phyloP scores from a whole-genome alignment of 1,140 invertebrate species.

The Whitmania pigra region DNA sequence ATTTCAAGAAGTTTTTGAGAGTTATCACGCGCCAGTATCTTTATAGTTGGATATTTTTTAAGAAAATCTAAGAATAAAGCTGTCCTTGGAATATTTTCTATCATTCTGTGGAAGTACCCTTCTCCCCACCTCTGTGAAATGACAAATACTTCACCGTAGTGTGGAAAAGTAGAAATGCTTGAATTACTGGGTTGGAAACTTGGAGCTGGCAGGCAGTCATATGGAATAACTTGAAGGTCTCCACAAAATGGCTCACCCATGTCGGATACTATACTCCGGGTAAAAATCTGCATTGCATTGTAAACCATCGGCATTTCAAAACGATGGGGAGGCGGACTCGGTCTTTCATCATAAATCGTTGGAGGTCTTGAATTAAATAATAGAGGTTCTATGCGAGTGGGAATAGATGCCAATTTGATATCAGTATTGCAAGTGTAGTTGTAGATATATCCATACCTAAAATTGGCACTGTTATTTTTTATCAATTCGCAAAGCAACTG shows the following conservation, averaged over 20 bases:
- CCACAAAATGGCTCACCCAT: background rate
- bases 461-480: background rate
- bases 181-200: background rate
- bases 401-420: background rate
- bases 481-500: background rate
- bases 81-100: too few species aligned
- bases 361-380: background rate
- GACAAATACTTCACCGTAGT: conserved; percentile 11
- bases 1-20: too few species aligned
- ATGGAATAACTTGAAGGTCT: background rate
- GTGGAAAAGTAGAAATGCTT: background rate
- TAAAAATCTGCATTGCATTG: background rate
- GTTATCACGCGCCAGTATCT: too few species aligned
- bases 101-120: too few species aligned
- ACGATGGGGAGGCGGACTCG: background rate
- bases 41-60: too few species aligned
- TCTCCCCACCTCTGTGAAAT: conserved; percentile 12
- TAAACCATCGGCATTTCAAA: background rate
- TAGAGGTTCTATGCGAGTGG: background rate
- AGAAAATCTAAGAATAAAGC: too few species aligned
- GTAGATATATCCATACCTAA: background rate
- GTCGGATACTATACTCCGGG: background rate
- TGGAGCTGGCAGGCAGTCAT: background rate
- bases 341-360: background rate
- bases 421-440: conserved; percentile 12